These are phyloP conservation scores for Sternarchorhynchus goeldii DNA, from an alignment of 2,797 vertebrate species.

Conservation along the genomic window DNA sequence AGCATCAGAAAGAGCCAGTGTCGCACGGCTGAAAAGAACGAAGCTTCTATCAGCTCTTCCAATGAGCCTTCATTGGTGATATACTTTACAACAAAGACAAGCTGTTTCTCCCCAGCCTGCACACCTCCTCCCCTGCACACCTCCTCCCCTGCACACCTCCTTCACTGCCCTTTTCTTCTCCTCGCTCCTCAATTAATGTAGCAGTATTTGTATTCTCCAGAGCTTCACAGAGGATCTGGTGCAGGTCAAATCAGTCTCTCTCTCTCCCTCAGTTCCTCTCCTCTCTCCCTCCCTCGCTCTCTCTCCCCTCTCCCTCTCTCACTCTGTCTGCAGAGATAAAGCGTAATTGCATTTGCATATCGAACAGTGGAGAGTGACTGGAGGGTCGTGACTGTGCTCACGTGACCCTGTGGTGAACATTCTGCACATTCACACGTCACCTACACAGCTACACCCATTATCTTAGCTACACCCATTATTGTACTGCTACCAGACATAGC, in stretches of 20 bases:
- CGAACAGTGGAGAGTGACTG: slow-evolving; percentile 55
- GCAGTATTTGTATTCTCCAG: slow-evolving; percentile 71
- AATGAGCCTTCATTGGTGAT: slow-evolving; percentile 62
- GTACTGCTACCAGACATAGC: neutral
- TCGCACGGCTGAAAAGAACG: slow-evolving; percentile 58
- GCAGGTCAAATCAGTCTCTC: slow-evolving; percentile 69
- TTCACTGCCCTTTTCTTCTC: slow-evolving; percentile 49
- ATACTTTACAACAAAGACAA: slow-evolving; percentile 61
- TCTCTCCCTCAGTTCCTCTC: slow-evolving; percentile 53
- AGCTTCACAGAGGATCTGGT: slow-evolving; percentile 62
- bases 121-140: slow-evolving; percentile 49
- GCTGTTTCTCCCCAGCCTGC: slow-evolving; percentile 51
- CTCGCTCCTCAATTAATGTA: slow-evolving; percentile 61
- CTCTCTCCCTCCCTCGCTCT: slow-evolving; percentile 21
- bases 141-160: slow-evolving; percentile 3
- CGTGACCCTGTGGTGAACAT: slow-evolving; percentile 23
- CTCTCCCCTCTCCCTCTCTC: slow-evolving; percentile 24
- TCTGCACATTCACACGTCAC: neutral
- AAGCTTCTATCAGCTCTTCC: slow-evolving; percentile 59
- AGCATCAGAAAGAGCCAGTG: slow-evolving; percentile 43
- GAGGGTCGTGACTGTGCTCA: slow-evolving; percentile 55
- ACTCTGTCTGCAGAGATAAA: slow-evolving; percentile 69
- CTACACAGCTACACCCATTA: neutral
- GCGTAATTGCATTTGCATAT: slow-evolving; percentile 77
- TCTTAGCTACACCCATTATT: neutral